Conservation (phyloP, 2,888 invertebrate genomes). For the Drosophila borealis region DNA sequence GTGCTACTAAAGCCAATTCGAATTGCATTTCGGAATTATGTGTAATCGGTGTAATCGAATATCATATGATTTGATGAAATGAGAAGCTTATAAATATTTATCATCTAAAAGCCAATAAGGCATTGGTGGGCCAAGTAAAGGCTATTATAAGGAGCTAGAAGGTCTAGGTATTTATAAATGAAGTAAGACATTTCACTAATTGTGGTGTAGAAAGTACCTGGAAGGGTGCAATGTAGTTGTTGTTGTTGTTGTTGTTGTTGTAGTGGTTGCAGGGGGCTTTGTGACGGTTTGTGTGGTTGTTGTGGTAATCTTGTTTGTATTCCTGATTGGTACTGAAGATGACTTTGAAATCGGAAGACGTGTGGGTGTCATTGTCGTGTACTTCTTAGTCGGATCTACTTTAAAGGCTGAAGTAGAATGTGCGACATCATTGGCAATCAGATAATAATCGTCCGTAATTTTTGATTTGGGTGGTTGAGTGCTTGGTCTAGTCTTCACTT, state of each 20-base stretch:
- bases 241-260: slow-evolving; percentile 49
- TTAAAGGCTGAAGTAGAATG: slow-evolving; percentile 18
- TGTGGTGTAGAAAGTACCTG: slow-evolving; percentile 53
- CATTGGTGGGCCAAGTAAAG: slow-evolving; percentile 2
- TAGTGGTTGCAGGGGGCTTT: slow-evolving; percentile 44
- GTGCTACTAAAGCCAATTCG: slow-evolving; percentile 1
- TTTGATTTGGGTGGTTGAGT: slow-evolving; percentile 48
- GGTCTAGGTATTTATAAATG: slow-evolving; percentile 13
- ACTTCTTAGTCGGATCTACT: slow-evolving; percentile 34
- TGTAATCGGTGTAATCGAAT: slow-evolving; percentile 17
- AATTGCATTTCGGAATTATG: background rate
- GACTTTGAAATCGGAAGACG: slow-evolving; percentile 36
- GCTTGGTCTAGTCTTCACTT: slow-evolving; percentile 15
- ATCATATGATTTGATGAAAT: slow-evolving; percentile 11
- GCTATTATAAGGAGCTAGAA: slow-evolving; percentile 6
- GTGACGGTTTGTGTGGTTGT: slow-evolving; percentile 81
- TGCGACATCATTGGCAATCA: slow-evolving; percentile 65
- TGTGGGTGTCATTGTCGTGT: slow-evolving; percentile 74
- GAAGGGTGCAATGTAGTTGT: slow-evolving; percentile 45
- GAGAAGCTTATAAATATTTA: slow-evolving; percentile 10
- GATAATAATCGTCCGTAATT: slow-evolving; percentile 72
- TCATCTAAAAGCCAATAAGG: slow-evolving; percentile 26
- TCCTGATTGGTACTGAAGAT: slow-evolving; percentile 36
- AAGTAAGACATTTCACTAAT: slow-evolving; percentile 10
- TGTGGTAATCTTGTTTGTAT: slow-evolving; percentile 79